Evolutionary conservation across 1,140 invertebrate species (phyloP).

Genomic region (Drosophila grimshawi): DNA sequence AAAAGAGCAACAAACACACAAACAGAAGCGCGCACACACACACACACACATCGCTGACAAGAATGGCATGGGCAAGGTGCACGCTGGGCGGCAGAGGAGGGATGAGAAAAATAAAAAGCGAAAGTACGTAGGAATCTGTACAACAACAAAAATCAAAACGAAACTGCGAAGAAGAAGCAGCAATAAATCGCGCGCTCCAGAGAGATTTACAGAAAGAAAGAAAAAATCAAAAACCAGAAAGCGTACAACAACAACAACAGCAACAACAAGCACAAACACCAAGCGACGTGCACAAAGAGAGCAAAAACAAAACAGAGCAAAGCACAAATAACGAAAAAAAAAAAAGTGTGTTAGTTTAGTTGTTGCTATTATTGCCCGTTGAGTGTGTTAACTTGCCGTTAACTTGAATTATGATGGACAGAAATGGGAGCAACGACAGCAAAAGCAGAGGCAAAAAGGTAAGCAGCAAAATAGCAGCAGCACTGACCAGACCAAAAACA

Average conservation of each 20-base stretch:
- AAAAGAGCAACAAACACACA: constrained; percentile 42
- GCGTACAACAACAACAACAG: constrained; percentile 57
- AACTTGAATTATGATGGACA: constrained; percentile 60
- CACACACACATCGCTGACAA: constrained; percentile 18
- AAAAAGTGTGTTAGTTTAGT: constrained; percentile 72
- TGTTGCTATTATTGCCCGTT: constrained; percentile 58
- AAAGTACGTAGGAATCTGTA: constrained; percentile 75
- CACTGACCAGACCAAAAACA: too few species aligned
- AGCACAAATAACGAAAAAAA: background rate
- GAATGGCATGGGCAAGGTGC: constrained; percentile 38
- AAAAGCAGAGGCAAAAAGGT: constrained; percentile 27
- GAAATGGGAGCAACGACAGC: constrained; percentile 55
- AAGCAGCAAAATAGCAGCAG: background rate
- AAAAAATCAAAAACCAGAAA: constrained; percentile 73
- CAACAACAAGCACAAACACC: background rate
- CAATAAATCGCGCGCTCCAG: constrained; percentile 51
- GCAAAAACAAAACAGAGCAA: constrained; percentile 6
- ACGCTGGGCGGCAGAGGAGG: background rate
- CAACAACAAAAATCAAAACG: constrained; percentile 54
- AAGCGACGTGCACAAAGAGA: constrained; percentile 16
- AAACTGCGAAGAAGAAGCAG: constrained; percentile 42
- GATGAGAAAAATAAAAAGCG: constrained; percentile 63
- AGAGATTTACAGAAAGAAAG: constrained; percentile 67
- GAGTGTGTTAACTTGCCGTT: constrained; percentile 64
- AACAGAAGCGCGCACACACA: constrained; percentile 5